Conservation (phyloP, 2,888 invertebrate genomes). For the Elysia crispata region DNA sequence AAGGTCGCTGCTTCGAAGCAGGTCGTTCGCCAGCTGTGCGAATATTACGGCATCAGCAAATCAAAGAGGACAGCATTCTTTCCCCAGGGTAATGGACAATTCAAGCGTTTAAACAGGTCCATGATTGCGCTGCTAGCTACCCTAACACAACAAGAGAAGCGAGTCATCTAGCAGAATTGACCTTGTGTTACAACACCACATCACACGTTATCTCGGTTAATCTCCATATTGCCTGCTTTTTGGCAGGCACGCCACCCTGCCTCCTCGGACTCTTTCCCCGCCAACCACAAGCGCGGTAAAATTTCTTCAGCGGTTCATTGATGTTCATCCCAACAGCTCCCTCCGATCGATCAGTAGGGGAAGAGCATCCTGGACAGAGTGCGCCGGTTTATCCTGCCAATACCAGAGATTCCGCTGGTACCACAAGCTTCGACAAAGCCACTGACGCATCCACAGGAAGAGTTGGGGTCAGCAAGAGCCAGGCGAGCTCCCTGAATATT, state of each 20-base stretch:
- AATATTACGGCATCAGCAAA: background rate
- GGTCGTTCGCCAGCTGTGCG: slow-evolving; percentile 40
- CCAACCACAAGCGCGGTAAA: no score
- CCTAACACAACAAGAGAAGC: slow-evolving; percentile 49
- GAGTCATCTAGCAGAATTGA: slow-evolving; percentile 50
- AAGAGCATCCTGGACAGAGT: no score
- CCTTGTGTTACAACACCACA: slow-evolving; percentile 51
- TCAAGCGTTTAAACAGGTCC: slow-evolving; percentile 57
- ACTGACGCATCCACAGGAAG: no score
- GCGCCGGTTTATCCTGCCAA: no score
- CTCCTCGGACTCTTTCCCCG: background rate
- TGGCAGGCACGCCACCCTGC: slow-evolving; percentile 49
- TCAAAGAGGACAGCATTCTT: slow-evolving; percentile 54
- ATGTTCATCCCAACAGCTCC: no score
- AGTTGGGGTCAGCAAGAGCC: no score
- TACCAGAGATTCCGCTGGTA: no score
- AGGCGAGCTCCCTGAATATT: no score
- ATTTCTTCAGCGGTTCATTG: no score
- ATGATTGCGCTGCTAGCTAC: slow-evolving; percentile 52
- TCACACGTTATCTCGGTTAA: slow-evolving; percentile 51
- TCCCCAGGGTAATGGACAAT: slow-evolving; percentile 56
- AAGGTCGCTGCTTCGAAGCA: slow-evolving; percentile 54
- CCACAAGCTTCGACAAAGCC: no score
- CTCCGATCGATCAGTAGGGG: no score
- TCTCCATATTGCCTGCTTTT: slow-evolving; percentile 52